Evolutionary conservation across 2,113 vertebrate genomes (phyloP).

Genomic region (Colaptes auratus): DNA sequence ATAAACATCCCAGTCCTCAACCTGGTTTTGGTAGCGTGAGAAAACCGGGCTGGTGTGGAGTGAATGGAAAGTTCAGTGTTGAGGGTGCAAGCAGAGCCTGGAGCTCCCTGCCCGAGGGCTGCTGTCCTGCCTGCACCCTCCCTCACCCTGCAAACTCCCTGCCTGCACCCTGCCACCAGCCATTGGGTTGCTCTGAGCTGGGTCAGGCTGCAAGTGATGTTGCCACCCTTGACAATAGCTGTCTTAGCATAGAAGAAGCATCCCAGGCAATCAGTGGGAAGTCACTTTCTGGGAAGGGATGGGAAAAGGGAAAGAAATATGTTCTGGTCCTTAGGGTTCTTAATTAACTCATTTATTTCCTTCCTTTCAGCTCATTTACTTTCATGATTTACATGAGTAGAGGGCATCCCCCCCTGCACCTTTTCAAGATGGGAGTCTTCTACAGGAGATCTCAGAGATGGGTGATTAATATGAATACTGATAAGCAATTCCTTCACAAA

Average conservation of each 20-base stretch:
- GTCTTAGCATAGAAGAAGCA: not conserved
- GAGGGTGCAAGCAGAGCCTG: not conserved
- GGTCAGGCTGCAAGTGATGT: not conserved
- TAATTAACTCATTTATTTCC: not conserved
- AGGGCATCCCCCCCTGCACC: not conserved
- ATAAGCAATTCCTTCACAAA: not conserved
- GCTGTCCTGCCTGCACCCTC: no score
- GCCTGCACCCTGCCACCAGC: not conserved
- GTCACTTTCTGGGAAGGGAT: not conserved
- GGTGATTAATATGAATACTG: not conserved
- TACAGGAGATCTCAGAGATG: not conserved
- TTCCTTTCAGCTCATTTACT: not conserved
- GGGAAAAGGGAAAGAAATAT: not conserved
- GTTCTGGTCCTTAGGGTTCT: not conserved
- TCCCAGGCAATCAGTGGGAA: not conserved
- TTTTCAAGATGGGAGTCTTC: not conserved
- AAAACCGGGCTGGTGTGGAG: not conserved
- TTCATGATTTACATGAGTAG: not conserved
- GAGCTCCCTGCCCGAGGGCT: not conserved
- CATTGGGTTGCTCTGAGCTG: rapidly evolving
- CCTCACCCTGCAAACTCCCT: not conserved
- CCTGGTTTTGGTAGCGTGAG: not conserved
- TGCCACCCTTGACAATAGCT: rapidly evolving
- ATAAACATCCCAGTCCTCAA: constrained; percentile 9
- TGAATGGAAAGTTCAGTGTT: rapidly evolving